A percentile compares a stretch with the other conserved stretches of the same genome.
Conservation (phyloP, 2,888 invertebrate species). For the Icerya purchasi region DNA sequence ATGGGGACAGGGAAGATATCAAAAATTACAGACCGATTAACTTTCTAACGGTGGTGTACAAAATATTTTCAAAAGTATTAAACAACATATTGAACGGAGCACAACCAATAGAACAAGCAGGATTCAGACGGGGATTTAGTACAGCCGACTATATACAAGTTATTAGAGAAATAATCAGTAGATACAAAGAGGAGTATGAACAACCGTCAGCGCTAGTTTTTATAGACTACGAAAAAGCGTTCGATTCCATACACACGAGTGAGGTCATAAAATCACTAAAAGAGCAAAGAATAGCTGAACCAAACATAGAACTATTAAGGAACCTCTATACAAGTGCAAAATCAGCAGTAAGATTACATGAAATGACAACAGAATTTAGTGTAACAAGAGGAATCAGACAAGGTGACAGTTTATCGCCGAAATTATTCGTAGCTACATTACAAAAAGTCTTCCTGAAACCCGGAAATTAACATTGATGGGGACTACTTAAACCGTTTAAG, state of each 20-base stretch:
- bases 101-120: not conserved
- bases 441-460: not conserved
- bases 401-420: not conserved
- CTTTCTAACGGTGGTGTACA: too few species aligned
- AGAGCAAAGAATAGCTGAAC: not conserved
- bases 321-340: not conserved
- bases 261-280: not conserved
- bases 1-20: not conserved
- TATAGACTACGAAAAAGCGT: not conserved
- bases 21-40: not conserved
- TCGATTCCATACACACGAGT: not conserved
- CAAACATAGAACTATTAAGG: not conserved
- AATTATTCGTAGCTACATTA: not conserved
- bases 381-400: not conserved
- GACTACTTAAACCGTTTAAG: not conserved
- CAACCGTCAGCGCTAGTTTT: not conserved
- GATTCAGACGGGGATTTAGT: not conserved
- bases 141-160: not conserved
- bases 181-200: not conserved
- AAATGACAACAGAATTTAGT: not conserved
- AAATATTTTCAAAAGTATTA: not conserved
- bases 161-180: not conserved
- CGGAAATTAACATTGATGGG: not conserved
- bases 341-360: not conserved
- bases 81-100: not conserved